Conservation (phyloP, 2,888 invertebrate species). For the Halictus ligatus region DNA sequence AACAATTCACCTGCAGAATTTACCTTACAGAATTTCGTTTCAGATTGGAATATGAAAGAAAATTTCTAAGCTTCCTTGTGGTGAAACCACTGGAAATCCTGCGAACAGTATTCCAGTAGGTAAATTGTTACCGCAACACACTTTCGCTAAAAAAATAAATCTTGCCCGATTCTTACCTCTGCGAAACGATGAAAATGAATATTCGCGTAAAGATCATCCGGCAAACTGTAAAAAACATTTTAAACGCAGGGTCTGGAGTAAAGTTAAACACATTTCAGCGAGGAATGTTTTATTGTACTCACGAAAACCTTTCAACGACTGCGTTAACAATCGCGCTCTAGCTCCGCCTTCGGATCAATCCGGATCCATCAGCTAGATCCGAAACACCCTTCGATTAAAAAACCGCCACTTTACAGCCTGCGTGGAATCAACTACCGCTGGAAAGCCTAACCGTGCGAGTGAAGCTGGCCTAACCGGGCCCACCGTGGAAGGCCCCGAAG, state of each 20-base stretch:
- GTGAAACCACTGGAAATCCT: no score
- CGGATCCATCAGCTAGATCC: not conserved
- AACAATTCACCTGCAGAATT: no score
- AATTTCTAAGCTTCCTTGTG: no score
- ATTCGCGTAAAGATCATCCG: not conserved
- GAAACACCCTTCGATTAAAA: not conserved
- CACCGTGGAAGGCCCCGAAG: not conserved
- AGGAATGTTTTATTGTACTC: not conserved
- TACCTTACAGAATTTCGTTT: no score
- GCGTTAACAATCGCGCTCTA: not conserved
- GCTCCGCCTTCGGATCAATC: not conserved
- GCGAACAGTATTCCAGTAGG: no score
- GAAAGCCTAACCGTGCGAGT: not conserved
- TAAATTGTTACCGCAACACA: no score
- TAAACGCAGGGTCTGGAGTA: not conserved
- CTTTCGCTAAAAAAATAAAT: not conserved
- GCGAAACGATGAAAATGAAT: not conserved
- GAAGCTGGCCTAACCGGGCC: conserved; percentile 13
- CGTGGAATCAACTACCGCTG: not conserved
- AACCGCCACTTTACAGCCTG: not conserved
- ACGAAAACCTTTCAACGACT: not conserved
- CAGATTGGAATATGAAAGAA: no score
- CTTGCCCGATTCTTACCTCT: not conserved
- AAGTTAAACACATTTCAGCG: not conserved
- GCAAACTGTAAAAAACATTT: not conserved